Evolutionary conservation across 1,140 invertebrate species (phyloP).

Genomic region (Drosophila mauritiana): DNA sequence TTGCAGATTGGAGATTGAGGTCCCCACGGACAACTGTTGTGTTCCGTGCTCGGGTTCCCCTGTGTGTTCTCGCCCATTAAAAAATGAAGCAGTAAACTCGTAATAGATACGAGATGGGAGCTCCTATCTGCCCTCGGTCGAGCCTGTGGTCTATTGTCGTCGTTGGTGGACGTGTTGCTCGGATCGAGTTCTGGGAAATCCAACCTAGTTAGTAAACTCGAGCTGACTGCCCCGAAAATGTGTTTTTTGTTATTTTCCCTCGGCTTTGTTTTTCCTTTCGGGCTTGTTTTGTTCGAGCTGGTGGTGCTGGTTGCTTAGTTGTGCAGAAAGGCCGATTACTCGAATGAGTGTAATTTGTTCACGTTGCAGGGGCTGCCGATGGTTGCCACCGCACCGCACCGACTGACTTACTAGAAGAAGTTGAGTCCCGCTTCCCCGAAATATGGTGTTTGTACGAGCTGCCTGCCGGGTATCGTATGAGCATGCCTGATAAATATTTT

Average conservation of each 20-base stretch:
- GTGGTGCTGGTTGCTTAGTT: constrained; percentile 69
- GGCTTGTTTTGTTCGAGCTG: constrained; percentile 38
- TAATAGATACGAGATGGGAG: constrained; percentile 61
- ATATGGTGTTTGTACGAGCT: constrained; percentile 20
- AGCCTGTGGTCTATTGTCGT: constrained; percentile 46
- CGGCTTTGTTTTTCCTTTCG: constrained; percentile 27
- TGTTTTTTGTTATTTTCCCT: constrained; percentile 34
- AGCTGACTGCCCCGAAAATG: constrained; percentile 67
- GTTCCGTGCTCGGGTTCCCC: not conserved
- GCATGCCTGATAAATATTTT: constrained; percentile 60
- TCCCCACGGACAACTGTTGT: constrained; percentile 41
- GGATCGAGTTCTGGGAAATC: constrained; percentile 63
- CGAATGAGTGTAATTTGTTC: constrained; percentile 41
- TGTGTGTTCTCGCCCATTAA: constrained; percentile 47
- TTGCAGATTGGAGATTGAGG: constrained; percentile 17
- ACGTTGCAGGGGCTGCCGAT: constrained; percentile 7
- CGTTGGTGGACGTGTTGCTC: constrained; percentile 46
- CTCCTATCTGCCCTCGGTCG: constrained; percentile 18
- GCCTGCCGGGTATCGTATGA: constrained; percentile 21
- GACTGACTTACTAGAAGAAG: constrained; percentile 19
- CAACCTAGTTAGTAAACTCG: constrained; percentile 55
- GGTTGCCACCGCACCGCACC: too few species aligned
- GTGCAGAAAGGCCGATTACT: constrained; percentile 72
- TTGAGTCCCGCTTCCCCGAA: constrained; percentile 57
- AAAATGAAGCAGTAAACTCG: constrained; percentile 77